These are phyloP conservation scores for Perithous albicinctus DNA, from an alignment of 2,888 invertebrate species.

Conservation along the genomic window DNA sequence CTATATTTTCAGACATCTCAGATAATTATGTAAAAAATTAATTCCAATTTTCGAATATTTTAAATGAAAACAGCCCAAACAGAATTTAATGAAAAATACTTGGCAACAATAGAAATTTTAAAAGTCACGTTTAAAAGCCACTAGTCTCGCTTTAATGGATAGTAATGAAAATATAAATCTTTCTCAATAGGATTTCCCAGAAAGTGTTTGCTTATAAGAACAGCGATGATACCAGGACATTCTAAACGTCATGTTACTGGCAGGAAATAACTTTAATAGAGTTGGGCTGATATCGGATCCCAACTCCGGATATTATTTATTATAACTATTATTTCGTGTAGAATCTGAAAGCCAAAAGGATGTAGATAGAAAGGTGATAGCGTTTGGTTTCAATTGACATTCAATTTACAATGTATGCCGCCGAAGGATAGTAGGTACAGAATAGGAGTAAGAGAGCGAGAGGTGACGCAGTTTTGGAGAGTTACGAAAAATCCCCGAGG, in stretches of 20 bases:
- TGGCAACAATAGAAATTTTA: too few species aligned
- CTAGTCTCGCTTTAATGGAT: too few species aligned
- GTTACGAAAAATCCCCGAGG: constrained; percentile 53
- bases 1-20: too few species aligned
- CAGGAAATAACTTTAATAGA: neutral
- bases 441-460: constrained; percentile 29
- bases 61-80: too few species aligned
- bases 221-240: neutral
- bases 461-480: constrained; percentile 43
- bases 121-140: too few species aligned
- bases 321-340: constrained; percentile 2
- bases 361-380: constrained; percentile 1
- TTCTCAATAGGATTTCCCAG: too few species aligned
- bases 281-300: neutral
- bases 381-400: constrained; percentile 64
- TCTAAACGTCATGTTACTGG: neutral
- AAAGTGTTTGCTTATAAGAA: too few species aligned
- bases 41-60: too few species aligned
- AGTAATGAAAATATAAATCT: too few species aligned
- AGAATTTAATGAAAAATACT: too few species aligned
- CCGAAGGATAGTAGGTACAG: neutral
- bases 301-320: neutral
- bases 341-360: neutral
- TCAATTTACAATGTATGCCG: constrained; percentile 62
- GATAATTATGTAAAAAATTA: too few species aligned